Evolutionary conservation across 2,797 vertebrate species (phyloP).

Genomic region (Microctenopoma steveboyesi): DNA sequence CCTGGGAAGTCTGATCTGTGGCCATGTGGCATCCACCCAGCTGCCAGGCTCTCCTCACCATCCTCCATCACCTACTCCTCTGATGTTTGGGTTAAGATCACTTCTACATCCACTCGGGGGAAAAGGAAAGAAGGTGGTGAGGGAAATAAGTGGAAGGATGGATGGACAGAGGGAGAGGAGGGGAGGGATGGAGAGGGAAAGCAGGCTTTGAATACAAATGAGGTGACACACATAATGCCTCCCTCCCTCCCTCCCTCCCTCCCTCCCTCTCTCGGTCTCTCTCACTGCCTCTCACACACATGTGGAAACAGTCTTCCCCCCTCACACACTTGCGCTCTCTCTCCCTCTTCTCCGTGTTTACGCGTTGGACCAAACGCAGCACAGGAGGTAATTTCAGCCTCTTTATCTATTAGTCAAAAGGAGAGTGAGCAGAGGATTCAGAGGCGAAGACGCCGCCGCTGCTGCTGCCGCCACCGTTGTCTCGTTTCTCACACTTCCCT

Average conservation of each 20-base stretch:
- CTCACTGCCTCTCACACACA: slow-evolving; percentile 50
- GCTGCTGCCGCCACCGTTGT: slow-evolving; percentile 2
- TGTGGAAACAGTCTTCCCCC: slow-evolving; percentile 35
- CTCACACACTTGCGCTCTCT: slow-evolving; percentile 59
- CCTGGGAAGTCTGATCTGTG: slow-evolving; percentile 53
- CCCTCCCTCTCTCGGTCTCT: slow-evolving; percentile 31
- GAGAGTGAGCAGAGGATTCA: slow-evolving; percentile 40
- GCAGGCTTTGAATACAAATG: slow-evolving; percentile 82
- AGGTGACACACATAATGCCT: slow-evolving; percentile 77
- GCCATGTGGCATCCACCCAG: slow-evolving; percentile 59
- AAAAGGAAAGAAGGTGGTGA: background rate
- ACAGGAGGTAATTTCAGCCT: slow-evolving; percentile 62
- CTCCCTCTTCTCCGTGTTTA: slow-evolving; percentile 57
- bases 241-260: slow-evolving; percentile 63
- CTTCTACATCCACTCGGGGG: slow-evolving; percentile 40
- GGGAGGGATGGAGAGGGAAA: slow-evolving; percentile 50
- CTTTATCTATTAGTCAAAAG: slow-evolving; percentile 63
- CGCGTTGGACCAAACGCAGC: slow-evolving; percentile 51
- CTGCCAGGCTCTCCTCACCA: slow-evolving; percentile 19
- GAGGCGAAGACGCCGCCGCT: slow-evolving; percentile 31
- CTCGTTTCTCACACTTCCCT: slow-evolving; percentile 43
- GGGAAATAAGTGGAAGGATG: slow-evolving; percentile 20
- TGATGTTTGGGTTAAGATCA: slow-evolving; percentile 49
- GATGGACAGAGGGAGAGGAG: slow-evolving; percentile 50
- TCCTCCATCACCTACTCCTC: slow-evolving; percentile 24